Evolutionary conservation across 1,140 invertebrate species (phyloP).

Genomic region (Homalodisca vitripennis): DNA sequence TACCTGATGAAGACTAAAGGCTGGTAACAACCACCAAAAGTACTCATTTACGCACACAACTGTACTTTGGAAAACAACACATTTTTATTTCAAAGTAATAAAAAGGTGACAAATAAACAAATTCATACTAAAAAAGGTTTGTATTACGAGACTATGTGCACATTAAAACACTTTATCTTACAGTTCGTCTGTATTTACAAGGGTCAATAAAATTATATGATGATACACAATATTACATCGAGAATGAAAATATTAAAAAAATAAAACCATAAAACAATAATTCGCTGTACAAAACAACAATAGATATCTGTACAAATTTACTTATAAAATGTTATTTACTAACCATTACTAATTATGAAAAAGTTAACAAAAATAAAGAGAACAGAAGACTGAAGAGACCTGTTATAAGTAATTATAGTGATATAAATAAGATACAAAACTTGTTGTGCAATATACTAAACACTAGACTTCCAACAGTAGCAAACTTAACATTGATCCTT

Average conservation of each 20-base stretch:
- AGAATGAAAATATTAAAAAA: slow-evolving; percentile 38
- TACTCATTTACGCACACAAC: too few relatives aligned
- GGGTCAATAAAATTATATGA: slow-evolving; percentile 49
- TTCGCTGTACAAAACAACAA: slow-evolving; percentile 44
- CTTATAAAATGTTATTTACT: not conserved
- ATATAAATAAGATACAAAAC: not conserved
- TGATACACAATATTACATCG: slow-evolving; percentile 40
- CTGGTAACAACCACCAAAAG: too few relatives aligned
- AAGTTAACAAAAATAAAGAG: slow-evolving; percentile 17
- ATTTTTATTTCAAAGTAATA: too few relatives aligned
- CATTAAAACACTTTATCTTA: slow-evolving; percentile 60
- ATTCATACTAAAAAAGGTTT: slow-evolving; percentile 37
- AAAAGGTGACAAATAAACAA: not conserved
- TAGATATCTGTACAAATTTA: slow-evolving; percentile 41
- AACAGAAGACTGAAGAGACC: slow-evolving; percentile 9
- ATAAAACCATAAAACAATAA: slow-evolving; percentile 39
- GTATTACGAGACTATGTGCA: slow-evolving; percentile 55
- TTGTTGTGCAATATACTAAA: slow-evolving; percentile 7
- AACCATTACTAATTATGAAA: not conserved
- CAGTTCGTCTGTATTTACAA: slow-evolving; percentile 57
- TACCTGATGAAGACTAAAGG: too few relatives aligned
- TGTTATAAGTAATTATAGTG: not conserved
- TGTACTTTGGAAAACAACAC: too few relatives aligned
- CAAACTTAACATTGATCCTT: slow-evolving; percentile 7
- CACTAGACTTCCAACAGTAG: not conserved